Evolutionary conservation across 2,888 invertebrate genomes (phyloP).

Genomic region (Aethes cnicana): DNA sequence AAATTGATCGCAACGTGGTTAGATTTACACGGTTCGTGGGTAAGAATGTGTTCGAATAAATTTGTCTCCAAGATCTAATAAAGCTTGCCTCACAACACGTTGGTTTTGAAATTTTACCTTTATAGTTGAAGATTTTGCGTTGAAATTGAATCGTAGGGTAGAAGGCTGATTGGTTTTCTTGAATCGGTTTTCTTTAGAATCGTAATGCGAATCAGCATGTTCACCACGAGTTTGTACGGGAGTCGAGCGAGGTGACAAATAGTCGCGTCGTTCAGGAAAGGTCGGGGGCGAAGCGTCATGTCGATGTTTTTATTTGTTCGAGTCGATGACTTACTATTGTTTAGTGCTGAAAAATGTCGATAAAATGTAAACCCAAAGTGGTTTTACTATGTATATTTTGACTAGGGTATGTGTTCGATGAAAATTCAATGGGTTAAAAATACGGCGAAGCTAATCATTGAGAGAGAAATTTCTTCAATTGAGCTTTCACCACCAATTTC

Average conservation of each 20-base stretch:
- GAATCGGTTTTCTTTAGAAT: constrained; percentile 36
- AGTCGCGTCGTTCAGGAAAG: constrained; percentile 75
- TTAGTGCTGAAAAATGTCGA: constrained; percentile 63
- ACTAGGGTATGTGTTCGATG: too few relatives aligned
- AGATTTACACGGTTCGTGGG: constrained; percentile 67
- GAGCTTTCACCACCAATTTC: too few relatives aligned
- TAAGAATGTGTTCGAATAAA: constrained; percentile 68
- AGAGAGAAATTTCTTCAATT: too few relatives aligned
- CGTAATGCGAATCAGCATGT: constrained; percentile 76
- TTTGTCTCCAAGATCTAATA: constrained; percentile 41
- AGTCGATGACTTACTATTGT: constrained; percentile 71
- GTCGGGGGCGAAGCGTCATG: constrained; percentile 66
- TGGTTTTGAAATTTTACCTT: constrained; percentile 34
- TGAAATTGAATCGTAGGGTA: constrained; percentile 31
- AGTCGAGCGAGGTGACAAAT: constrained; percentile 81
- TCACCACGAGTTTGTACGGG: constrained; percentile 72
- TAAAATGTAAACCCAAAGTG: constrained; percentile 30
- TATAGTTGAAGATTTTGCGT: constrained; percentile 34
- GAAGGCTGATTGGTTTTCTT: constrained; percentile 42
- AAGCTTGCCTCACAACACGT: constrained; percentile 31
- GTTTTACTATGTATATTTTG: too few relatives aligned
- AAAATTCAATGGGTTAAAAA: too few relatives aligned
- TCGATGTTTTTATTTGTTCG: constrained; percentile 76
- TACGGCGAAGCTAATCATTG: too few relatives aligned
- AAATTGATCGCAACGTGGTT: constrained; percentile 72